These are phyloP conservation scores for Drymonia ruficornis DNA, from an alignment of 2,888 invertebrate species.

Conservation along the genomic window DNA sequence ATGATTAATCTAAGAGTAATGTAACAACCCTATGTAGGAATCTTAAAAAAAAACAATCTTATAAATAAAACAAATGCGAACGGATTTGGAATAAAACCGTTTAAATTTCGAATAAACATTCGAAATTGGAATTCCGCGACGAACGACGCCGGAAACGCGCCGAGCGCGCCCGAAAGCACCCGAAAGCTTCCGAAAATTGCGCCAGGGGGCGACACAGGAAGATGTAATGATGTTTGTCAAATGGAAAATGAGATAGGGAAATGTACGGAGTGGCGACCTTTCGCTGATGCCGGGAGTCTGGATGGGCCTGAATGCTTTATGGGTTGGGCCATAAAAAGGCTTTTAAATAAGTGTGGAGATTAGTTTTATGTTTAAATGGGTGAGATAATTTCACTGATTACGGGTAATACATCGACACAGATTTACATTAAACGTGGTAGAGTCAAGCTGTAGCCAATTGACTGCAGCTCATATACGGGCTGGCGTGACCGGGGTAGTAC, in stretches of 20 bases:
- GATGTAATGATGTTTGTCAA: constrained; percentile 84
- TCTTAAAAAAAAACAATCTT: too few species aligned
- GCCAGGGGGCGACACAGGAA: constrained; percentile 72
- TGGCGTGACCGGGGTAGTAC: too few species aligned
- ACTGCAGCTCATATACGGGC: too few species aligned
- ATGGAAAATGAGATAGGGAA: constrained; percentile 85
- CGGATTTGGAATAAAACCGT: constrained; percentile 17
- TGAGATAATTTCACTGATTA: not conserved
- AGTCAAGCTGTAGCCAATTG: too few species aligned
- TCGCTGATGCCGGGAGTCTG: constrained; percentile 57
- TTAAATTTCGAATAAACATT: constrained; percentile 22
- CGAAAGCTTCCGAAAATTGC: constrained; percentile 68
- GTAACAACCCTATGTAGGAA: too few species aligned
- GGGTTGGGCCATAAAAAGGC: constrained; percentile 30
- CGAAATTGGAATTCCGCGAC: constrained; percentile 53
- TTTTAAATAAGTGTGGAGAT: constrained; percentile 39
- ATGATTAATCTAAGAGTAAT: too few species aligned
- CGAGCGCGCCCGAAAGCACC: constrained; percentile 62
- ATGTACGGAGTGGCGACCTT: constrained; percentile 74
- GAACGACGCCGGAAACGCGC: constrained; percentile 54
- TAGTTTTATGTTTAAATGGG: constrained; percentile 22
- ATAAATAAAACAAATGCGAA: not conserved
- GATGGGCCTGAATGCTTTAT: constrained; percentile 41
- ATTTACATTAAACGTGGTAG: too few species aligned
- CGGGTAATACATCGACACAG: too few species aligned